Base-by-base conservation (phyloP, 2,888 invertebrate genomes). In the Ommatoiulus sabulosus region DNA sequence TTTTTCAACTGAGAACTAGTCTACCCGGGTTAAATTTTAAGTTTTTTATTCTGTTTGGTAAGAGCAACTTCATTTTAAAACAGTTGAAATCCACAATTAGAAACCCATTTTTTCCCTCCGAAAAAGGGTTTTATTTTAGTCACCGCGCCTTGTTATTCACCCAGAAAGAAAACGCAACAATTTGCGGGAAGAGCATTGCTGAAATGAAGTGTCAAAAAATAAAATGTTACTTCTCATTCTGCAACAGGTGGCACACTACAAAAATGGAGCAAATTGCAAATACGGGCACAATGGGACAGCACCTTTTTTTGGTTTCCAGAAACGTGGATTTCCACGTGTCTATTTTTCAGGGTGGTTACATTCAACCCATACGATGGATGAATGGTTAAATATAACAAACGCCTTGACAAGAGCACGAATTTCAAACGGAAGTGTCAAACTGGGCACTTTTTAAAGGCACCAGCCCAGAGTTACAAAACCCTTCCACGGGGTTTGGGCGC, bases 311-410 rank as follows among this genome's bases (percentile, higher is more conserved):
- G 63, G 7, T 8, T 20, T 63, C 20, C 63, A 7, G n/a, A 17
- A 57, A 57, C 57, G 57, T 15, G 57, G 5, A 17, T 57, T 57
- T 57, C 20, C 20, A 63, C 63, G 63, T 63, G 63, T 63, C 6
- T 63, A 6, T 20, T 20, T 10, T 63, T 20, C 63, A 20, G 63
- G 63, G 63, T 6, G n/a, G n/a, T 63, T 20, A 8, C 63, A 63
- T n/a, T 63, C 6, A 63, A 63, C 5, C 20, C 63, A 6, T 15
- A 20, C 20, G 63, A n/a, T 63, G 63, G 63, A 63, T 63, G 63
- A n/a, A n/a, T 63, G 63, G 63, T 20, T 63, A 63, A 63, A 63
- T 20, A 63, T 63, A 63, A 63, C 63, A 63, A 63, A 63, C 63
- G 63, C 63, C 63, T 63, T 63, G 63, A 63, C 63, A 63, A 20